Conservation (phyloP, 2,888 invertebrate species). For the Idaea straminata region DNA sequence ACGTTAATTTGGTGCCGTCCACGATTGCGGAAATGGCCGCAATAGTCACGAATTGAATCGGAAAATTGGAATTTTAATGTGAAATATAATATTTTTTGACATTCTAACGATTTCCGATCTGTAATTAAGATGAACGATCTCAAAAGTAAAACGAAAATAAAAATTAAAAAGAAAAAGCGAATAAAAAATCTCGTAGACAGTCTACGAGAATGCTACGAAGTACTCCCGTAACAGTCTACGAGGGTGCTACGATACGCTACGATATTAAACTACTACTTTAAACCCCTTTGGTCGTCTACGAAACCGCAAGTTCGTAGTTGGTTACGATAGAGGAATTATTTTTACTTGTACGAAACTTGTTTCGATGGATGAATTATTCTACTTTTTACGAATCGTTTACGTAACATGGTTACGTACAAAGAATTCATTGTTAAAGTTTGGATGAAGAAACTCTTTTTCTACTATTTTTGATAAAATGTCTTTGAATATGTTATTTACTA, state of each 20-base stretch:
- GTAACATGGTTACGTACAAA: too few relatives aligned
- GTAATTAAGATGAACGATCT: neutral
- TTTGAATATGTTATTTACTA: too few relatives aligned
- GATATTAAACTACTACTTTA: too few relatives aligned
- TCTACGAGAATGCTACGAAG: neutral
- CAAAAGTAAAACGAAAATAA: neutral
- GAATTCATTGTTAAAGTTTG: too few relatives aligned
- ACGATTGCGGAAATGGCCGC: slow-evolving; percentile 39
- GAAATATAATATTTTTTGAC: slow-evolving; percentile 24
- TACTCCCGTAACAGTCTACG: neutral
- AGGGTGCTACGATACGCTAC: neutral
- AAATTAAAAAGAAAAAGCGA: neutral
- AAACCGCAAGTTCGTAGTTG: too few relatives aligned
- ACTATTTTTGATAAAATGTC: too few relatives aligned
- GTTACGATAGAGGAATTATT: too few relatives aligned
- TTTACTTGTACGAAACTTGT: too few relatives aligned
- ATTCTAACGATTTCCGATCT: neutral
- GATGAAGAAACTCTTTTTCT: too few relatives aligned
- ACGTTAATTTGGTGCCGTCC: slow-evolving; percentile 29
- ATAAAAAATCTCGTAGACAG: neutral
- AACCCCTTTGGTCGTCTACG: too few relatives aligned
- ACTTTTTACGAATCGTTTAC: too few relatives aligned
- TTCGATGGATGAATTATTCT: too few relatives aligned
- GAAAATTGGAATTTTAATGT: slow-evolving; percentile 49
- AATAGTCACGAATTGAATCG: slow-evolving; percentile 42